Evolutionary conservation across 2,113 vertebrate genomes (phyloP).

Genomic region (Hyaena hyaena): DNA sequence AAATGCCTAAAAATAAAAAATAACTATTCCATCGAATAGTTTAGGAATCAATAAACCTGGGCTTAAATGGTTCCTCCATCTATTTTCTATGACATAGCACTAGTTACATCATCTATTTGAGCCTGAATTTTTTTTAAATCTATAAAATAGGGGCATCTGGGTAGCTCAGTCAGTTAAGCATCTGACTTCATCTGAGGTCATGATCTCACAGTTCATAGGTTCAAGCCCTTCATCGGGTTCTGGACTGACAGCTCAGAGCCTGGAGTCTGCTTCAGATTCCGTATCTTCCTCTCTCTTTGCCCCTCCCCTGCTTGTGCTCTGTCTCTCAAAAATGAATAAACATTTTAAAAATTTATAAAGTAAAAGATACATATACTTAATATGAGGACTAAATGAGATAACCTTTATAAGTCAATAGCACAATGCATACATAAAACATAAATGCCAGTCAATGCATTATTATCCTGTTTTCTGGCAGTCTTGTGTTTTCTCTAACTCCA

Average conservation of each 20-base stretch:
- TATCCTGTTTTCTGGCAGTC: background rate
- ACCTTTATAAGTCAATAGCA: background rate
- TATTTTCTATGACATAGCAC: background rate
- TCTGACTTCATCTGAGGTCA: no score
- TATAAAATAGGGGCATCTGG: background rate
- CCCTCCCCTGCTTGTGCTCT: no score
- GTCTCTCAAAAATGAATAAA: no score
- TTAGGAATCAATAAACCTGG: background rate
- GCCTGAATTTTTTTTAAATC: background rate
- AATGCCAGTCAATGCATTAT: background rate
- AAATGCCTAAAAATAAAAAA: no score
- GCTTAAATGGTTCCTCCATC: background rate
- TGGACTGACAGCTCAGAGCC: no score
- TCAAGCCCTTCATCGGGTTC: no score
- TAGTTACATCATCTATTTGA: background rate
- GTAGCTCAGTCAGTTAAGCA: no score
- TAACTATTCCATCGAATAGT: background rate
- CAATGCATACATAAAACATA: background rate
- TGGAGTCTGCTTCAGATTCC: no score
- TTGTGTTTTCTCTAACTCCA: background rate
- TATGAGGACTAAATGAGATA: background rate
- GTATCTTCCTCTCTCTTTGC: no score
- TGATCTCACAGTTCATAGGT: no score
- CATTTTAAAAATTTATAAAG: background rate
- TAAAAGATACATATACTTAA: background rate